These are phyloP conservation scores for Vesta saturnalis DNA, from an alignment of 2,888 invertebrate species.

Conservation along the genomic window DNA sequence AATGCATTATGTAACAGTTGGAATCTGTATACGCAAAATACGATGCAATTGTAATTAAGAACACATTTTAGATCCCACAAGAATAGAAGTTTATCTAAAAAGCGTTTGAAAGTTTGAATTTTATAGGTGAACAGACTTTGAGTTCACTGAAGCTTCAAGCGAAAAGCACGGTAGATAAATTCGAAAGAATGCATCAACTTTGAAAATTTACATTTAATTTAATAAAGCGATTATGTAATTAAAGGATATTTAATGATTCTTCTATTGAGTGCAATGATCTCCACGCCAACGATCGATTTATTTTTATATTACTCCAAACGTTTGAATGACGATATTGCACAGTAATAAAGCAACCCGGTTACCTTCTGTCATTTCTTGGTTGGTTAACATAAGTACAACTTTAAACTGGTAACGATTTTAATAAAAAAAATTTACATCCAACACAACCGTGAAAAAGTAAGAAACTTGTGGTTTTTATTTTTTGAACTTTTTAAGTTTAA, in stretches of 20 bases:
- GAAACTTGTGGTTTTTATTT: not conserved
- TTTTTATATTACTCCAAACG: not conserved
- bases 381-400: no score
- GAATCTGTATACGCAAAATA: not conserved
- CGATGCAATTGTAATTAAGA: not conserved
- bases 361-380: conserved; percentile 1
- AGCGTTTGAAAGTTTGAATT: conserved; percentile 20
- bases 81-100: not conserved
- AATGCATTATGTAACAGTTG: conserved; percentile 20
- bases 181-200: conserved; percentile 15
- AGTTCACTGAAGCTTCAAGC: conserved; percentile 25
- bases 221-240: not conserved
- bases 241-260: not conserved
- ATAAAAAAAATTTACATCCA: not conserved
- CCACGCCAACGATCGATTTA: not conserved
- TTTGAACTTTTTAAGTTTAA: not conserved
- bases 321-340: not conserved
- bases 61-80: not conserved
- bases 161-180: conserved; percentile 14
- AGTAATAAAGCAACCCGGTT: no score
- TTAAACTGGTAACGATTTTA: not conserved
- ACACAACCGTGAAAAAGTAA: not conserved
- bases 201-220: conserved; percentile 8
- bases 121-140: conserved; percentile 25
- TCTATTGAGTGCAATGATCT: not conserved